Conservation (phyloP, 1,140 invertebrate genomes). For the Penaeus chinensis region DNA sequence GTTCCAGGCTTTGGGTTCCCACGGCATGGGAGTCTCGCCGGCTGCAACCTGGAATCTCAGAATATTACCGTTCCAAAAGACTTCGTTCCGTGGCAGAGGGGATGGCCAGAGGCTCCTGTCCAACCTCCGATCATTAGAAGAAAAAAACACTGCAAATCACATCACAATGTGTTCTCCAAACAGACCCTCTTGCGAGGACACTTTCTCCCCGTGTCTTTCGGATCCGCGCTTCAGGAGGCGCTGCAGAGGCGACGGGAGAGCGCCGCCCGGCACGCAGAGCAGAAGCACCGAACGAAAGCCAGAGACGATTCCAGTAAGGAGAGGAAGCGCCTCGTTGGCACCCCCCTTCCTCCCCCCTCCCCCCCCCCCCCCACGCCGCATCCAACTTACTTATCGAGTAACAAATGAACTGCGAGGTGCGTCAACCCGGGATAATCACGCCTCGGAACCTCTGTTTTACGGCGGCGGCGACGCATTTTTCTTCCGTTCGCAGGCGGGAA, state of each 20-base stretch:
- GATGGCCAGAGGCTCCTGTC: neutral
- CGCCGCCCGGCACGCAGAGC: neutral
- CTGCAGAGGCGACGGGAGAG: neutral
- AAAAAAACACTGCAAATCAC: neutral
- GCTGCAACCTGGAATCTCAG: slow-evolving; percentile 54
- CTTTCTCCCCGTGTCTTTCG: too few species aligned
- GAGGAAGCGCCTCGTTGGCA: neutral
- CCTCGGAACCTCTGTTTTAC: slow-evolving; percentile 35
- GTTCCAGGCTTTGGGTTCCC: slow-evolving; percentile 50
- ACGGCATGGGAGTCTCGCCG: slow-evolving; percentile 54
- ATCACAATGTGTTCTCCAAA: neutral
- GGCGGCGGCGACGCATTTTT: neutral
- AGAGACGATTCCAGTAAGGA: slow-evolving; percentile 11
- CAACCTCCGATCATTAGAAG: neutral
- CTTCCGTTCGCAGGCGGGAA: neutral
- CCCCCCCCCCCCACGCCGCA: slow-evolving; percentile 13
- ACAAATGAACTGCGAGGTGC: slow-evolving; percentile 57
- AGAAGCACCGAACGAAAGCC: neutral
- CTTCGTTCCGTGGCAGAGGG: slow-evolving; percentile 4
- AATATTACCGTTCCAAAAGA: slow-evolving; percentile 51
- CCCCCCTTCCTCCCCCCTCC: slow-evolving; percentile 5
- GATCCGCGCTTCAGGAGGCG: too few species aligned
- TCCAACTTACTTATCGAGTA: slow-evolving; percentile 56
- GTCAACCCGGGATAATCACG: slow-evolving; percentile 53
- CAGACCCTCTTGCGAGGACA: too few species aligned